phyloP scores from a whole-genome alignment of 2,888 invertebrate species.

The Rutpela maculata region DNA sequence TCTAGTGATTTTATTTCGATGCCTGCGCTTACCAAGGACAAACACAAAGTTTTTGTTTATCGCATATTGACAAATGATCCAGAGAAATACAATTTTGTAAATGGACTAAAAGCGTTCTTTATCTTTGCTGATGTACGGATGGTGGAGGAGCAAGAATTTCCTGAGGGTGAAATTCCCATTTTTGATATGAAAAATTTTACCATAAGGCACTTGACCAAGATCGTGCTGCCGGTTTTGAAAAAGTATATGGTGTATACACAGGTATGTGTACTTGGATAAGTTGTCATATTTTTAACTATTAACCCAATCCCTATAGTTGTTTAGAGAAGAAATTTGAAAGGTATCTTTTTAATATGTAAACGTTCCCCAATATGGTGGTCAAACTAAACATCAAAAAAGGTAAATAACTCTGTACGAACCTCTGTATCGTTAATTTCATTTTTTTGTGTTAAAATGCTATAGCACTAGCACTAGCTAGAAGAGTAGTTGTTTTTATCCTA shows the following conservation, averaged over 20 bases:
- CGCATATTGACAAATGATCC: slow-evolving; percentile 79
- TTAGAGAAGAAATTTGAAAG: too few relatives aligned
- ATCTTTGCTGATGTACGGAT: slow-evolving; percentile 84
- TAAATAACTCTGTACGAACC: too few relatives aligned
- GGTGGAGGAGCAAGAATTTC: slow-evolving; percentile 76
- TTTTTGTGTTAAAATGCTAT: too few relatives aligned
- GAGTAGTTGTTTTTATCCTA: too few relatives aligned
- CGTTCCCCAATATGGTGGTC: too few relatives aligned
- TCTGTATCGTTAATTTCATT: too few relatives aligned
- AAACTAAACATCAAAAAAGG: too few relatives aligned
- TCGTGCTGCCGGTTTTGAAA: slow-evolving; percentile 79
- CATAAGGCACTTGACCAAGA: slow-evolving; percentile 79
- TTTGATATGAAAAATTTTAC: slow-evolving; percentile 82
- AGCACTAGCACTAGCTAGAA: too few relatives aligned
- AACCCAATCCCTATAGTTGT: too few relatives aligned
- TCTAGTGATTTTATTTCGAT: slow-evolving; percentile 81
- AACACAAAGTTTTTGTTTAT: slow-evolving; percentile 82
- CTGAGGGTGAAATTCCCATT: slow-evolving; percentile 83
- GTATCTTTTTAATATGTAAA: too few relatives aligned
- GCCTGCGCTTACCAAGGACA: slow-evolving; percentile 80
- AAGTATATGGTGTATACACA: slow-evolving; percentile 85
- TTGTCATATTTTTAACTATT: slow-evolving; percentile 37
- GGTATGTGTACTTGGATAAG: slow-evolving; percentile 70
- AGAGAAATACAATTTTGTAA: slow-evolving; percentile 81
- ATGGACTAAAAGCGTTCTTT: slow-evolving; percentile 82